Base-by-base conservation (phyloP, 2,797 vertebrate species). In the Etheostoma perlongum region DNA sequence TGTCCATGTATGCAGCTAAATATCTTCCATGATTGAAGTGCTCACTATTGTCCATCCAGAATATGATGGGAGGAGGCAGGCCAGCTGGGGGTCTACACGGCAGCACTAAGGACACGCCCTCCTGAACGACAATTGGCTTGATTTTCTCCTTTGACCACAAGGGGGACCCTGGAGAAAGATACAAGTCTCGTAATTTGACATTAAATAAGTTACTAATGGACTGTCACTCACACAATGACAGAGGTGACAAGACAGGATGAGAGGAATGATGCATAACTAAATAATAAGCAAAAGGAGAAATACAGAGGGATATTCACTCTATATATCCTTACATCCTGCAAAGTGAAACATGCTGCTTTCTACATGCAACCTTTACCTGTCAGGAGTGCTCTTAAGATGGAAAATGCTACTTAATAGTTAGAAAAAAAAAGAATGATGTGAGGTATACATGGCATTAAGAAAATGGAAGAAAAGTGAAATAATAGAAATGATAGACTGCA, bases 21-120 rank as follows among this genome's bases (percentile, higher is more conserved):
- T 15, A 67, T 61, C 8, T 9, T 21, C 16, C 1, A 49, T 59
- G 46, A 58, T 1, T 57, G 5, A 55, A 52, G n/a, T 9, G 88
- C 97, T 99, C 93, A 99, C 98, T 96, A 36, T 97, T 98, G 95
- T 99, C 97, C 98, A 99, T 99, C 98, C 98, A 99, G 95, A 99
- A 99, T 86, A 99, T 96, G 79, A 99, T 95, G 74, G 98, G 97
- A 64, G 97, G 96, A 23, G 98, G 98, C 51, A 99, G 94, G 78
- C 98, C 98, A 44, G 95, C 89, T 0, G 98, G 98, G 14, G 98
- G 98, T 74, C 95, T 96, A 82, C 98, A 99, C 14, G 94, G 96
- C 66, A 99, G 93, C 52, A 98, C 93, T 61, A 98, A 83, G 46
- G 96, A 92, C 80, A 96, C 94, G 5, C 98, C 98, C 89, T 97